phyloP scores from a whole-genome alignment of 2,888 invertebrate genomes.

The Meganola albula region DNA sequence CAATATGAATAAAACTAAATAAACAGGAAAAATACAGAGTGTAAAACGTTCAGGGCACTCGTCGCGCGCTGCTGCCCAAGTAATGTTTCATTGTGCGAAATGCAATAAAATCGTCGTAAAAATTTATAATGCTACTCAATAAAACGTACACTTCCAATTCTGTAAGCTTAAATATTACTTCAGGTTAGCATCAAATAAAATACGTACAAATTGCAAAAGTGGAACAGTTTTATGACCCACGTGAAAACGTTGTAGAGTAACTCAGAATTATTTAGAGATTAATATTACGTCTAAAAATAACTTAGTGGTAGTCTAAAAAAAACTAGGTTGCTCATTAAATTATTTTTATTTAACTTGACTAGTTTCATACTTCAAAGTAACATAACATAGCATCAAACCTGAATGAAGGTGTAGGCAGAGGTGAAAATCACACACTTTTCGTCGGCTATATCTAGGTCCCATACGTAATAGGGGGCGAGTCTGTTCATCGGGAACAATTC shows the following conservation, averaged over 20 bases:
- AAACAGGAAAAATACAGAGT: constrained; percentile 40
- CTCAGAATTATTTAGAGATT: not conserved
- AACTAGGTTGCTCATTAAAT: not conserved
- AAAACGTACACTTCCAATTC: constrained; percentile 63
- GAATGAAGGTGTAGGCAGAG: too few species aligned
- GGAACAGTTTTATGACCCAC: constrained; percentile 28
- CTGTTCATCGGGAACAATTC: too few species aligned
- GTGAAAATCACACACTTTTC: too few species aligned
- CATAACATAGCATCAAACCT: too few species aligned
- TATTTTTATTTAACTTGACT: too few species aligned
- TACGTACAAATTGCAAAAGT: constrained; percentile 29
- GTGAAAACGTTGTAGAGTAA: constrained; percentile 20
- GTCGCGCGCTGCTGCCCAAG: constrained; percentile 37
- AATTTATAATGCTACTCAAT: constrained; percentile 66
- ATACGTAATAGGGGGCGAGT: too few species aligned
- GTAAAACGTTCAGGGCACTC: constrained; percentile 46
- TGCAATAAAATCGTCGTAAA: constrained; percentile 64
- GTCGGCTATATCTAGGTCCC: too few species aligned
- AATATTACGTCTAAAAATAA: not conserved
- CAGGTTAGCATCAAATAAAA: constrained; percentile 46
- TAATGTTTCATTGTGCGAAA: constrained; percentile 65
- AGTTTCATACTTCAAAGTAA: too few species aligned
- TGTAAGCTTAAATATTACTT: constrained; percentile 53
- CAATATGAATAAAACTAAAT: constrained; percentile 35
- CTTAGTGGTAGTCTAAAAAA: not conserved